phyloP scores from a whole-genome alignment of 1,140 invertebrate species.

The Halesus radiatus region DNA sequence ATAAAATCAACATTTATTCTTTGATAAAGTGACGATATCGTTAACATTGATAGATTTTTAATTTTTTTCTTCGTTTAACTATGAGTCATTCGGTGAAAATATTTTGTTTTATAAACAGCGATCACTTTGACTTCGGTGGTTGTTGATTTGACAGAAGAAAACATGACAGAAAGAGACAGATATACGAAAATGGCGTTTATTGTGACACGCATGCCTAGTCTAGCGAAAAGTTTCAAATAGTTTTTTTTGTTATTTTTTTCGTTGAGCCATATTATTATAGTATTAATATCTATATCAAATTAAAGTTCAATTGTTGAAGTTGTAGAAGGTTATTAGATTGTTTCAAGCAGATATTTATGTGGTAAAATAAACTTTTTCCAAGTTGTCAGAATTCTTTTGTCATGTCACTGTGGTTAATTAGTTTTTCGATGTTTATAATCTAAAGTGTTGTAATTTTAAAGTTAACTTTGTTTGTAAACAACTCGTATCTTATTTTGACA shows the following conservation, averaged over 20 bases:
- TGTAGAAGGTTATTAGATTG: neutral
- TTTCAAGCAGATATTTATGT: constrained; percentile 15
- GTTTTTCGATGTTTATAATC: neutral
- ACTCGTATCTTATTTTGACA: no score
- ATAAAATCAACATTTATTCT: neutral
- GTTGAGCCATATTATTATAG: neutral
- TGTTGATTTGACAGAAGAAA: constrained; percentile 44
- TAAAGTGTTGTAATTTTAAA: neutral
- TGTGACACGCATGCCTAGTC: constrained; percentile 46
- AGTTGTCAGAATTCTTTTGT: constrained; percentile 23
- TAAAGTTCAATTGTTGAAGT: no score
- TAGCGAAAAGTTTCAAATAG: constrained; percentile 38
- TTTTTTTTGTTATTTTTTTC: constrained; percentile 21
- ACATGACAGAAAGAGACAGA: constrained; percentile 45
- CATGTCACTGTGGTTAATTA: constrained; percentile 36
- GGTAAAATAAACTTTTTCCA: neutral
- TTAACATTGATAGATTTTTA: constrained; percentile 15
- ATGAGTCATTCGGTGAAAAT: constrained; percentile 45
- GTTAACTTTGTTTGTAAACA: no score
- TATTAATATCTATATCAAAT: neutral
- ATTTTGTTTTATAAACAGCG: constrained; percentile 41
- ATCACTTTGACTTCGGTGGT: constrained; percentile 39
- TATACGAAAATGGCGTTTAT: constrained; percentile 46
- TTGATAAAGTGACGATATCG: constrained; percentile 4
- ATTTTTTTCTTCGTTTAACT: constrained; percentile 26